phyloP scores from a whole-genome alignment of 1,140 invertebrate species.

The Drosophila littoralis region DNA sequence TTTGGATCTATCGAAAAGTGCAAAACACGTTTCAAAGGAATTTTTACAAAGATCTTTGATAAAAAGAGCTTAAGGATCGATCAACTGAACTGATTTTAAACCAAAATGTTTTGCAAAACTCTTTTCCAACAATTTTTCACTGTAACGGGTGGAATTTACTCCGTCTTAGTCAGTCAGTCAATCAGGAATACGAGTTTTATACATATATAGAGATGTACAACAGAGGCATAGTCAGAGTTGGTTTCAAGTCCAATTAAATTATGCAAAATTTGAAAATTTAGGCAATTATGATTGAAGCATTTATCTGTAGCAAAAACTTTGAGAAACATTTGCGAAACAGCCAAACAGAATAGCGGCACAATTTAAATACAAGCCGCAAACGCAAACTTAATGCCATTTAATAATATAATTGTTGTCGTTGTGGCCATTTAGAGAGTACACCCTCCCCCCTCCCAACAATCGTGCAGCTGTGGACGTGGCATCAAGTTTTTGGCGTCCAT shows the following conservation, averaged over 20 bases:
- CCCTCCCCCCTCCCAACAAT: slow-evolving; percentile 4
- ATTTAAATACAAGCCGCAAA: slow-evolving; percentile 69
- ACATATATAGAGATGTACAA: too few relatives aligned
- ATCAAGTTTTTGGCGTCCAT: slow-evolving; percentile 65
- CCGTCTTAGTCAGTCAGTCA: too few relatives aligned
- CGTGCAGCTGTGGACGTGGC: slow-evolving; percentile 44
- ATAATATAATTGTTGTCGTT: slow-evolving; percentile 65
- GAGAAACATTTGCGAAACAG: slow-evolving; percentile 53
- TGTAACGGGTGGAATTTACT: too few relatives aligned
- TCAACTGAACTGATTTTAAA: too few relatives aligned
- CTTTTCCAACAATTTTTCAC: too few relatives aligned
- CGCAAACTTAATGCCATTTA: slow-evolving; percentile 76
- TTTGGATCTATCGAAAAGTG: too few relatives aligned
- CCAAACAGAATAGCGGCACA: slow-evolving; percentile 55
- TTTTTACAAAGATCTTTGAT: too few relatives aligned
- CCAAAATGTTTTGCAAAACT: too few relatives aligned
- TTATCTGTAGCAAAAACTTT: slow-evolving; percentile 61
- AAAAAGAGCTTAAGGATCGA: too few relatives aligned
- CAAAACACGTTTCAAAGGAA: too few relatives aligned
- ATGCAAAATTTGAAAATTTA: slow-evolving; percentile 82
- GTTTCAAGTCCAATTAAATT: slow-evolving; percentile 67
- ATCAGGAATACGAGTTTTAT: too few relatives aligned
- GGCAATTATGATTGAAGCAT: slow-evolving; percentile 80
- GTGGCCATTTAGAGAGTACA: slow-evolving; percentile 47
- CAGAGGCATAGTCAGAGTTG: background rate